phyloP scores from a whole-genome alignment of 2,888 invertebrate species.

The Eupithecia inturbata region DNA sequence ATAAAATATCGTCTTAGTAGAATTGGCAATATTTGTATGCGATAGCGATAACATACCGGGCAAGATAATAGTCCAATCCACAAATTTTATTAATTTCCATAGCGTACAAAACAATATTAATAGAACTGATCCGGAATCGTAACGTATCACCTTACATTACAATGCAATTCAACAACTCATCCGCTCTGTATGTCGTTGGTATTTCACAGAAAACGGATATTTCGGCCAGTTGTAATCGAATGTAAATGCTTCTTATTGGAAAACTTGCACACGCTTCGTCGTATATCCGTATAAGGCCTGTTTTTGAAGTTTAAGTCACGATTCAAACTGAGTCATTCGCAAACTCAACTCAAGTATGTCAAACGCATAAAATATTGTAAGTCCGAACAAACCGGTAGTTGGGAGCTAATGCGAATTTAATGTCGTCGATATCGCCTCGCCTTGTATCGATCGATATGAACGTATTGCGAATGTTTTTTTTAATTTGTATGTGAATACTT shows the following conservation, averaged over 20 bases:
- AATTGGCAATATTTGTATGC: neutral
- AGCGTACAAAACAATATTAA: neutral
- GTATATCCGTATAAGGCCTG: constrained; percentile 12
- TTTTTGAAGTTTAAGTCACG: constrained; percentile 26
- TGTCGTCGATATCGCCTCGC: constrained; percentile 66
- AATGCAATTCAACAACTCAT: neutral
- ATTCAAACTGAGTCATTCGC: constrained; percentile 31
- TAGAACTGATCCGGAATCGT: neutral
- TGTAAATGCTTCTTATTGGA: neutral
- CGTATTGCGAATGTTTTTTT: constrained; percentile 55
- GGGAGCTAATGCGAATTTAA: constrained; percentile 75
- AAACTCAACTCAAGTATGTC: constrained; percentile 52
- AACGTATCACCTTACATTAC: neutral
- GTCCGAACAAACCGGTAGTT: constrained; percentile 61
- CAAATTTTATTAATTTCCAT: neutral
- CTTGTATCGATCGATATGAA: constrained; percentile 58
- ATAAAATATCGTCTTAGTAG: neutral
- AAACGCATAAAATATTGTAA: constrained; percentile 56
- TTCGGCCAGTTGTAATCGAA: neutral
- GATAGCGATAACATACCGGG: neutral
- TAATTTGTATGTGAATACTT: constrained; percentile 39
- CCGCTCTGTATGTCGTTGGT: neutral
- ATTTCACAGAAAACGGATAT: neutral
- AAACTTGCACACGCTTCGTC: neutral
- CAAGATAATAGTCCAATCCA: neutral